Evolutionary conservation across 1,140 invertebrate genomes (phyloP).

Genomic region (Papilio polyxenes): DNA sequence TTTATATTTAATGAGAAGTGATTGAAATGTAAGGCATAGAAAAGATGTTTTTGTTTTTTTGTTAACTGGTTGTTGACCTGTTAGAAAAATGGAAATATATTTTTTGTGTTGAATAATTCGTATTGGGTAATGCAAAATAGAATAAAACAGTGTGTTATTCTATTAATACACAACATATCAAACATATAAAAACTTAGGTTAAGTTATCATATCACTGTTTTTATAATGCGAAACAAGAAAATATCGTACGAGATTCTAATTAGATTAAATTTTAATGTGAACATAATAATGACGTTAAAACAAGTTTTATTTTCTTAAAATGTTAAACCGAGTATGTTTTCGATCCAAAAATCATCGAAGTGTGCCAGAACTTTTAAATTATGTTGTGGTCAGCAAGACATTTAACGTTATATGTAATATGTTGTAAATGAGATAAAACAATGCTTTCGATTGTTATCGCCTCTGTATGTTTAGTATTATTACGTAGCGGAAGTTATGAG

Average conservation of each 20-base stretch:
- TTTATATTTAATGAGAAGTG: too few species aligned
- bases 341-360: background rate
- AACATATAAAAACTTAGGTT: slow-evolving; percentile 15
- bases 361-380: background rate
- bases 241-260: slow-evolving; percentile 8
- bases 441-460: slow-evolving; percentile 37
- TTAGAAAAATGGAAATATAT: background rate
- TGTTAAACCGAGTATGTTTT: background rate
- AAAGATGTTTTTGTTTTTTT: background rate
- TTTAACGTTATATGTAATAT: background rate
- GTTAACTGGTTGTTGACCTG: background rate
- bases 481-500: slow-evolving; percentile 39
- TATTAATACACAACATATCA: background rate
- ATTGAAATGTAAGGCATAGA: background rate
- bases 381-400: background rate
- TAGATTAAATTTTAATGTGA: background rate
- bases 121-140: background rate
- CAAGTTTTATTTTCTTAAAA: background rate
- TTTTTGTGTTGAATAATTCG: background rate
- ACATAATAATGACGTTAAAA: background rate
- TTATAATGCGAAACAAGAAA: background rate
- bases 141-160: background rate
- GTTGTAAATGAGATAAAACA: slow-evolving; percentile 16
- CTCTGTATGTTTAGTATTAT: slow-evolving; percentile 29
- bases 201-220: background rate